Base-by-base conservation (phyloP, 2,113 vertebrate species). In the Pseudolaguvia tuberculata region DNA sequence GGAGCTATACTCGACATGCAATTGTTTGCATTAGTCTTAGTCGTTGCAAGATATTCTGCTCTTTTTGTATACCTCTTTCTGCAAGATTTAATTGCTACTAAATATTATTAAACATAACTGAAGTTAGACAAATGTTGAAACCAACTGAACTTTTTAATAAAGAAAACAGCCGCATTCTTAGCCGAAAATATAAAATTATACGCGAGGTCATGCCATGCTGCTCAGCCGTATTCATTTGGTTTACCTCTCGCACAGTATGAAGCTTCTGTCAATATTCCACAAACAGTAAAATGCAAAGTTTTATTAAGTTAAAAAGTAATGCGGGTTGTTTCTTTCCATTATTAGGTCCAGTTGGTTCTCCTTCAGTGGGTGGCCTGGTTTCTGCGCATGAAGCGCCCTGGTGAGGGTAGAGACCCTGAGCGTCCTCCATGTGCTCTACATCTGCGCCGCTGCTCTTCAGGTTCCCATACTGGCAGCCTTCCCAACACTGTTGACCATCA, bases 291-390 rank as follows among this genome's bases (percentile, higher is more conserved):
- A 35, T 35, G 6, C 31, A 35, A 35, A 35, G 31, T 35, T 35
- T 35, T 6, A 35, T 35, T 3, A 35, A 35, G 31, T 35, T 4
- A 42, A 42, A 42, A 42, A 42, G 39, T 1, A 42, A 42, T 1
- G 39, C 9, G 1, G 5, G 39, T 8, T 10, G 11, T 23, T 25
- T n/a, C 27, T 29, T 63, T 31, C 12, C 1, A 18, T 78, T 27
- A 68, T 72, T n/a, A 92, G 91, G 88, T 92, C 47, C 88, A 82
- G 82, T 82, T 92, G 1, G 79, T 92, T 58, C 59, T 92, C 78
- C 84, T 92, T 45, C 91, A 92, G 86, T 92, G 91, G 91, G 88
- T 92, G 0, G 91, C 91, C 0, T 92, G 91, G 91, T 92, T 92
- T 77, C 45, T 92, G 73, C 87, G 91, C 1, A 92, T 92, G 91